These are phyloP conservation scores for Pammene aurita DNA, from an alignment of 2,888 invertebrate genomes.

Conservation along the genomic window DNA sequence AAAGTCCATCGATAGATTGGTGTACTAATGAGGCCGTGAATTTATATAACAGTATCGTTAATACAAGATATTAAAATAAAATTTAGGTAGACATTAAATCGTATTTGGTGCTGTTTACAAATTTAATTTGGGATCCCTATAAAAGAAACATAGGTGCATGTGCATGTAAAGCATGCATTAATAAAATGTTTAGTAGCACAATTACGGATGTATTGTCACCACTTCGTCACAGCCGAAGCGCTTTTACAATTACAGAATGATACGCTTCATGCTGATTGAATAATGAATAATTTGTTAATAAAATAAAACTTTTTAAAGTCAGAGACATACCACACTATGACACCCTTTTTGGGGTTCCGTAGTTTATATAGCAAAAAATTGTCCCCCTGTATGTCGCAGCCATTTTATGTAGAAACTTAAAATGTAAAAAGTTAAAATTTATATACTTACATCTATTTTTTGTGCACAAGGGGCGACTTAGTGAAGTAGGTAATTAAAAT, in stretches of 20 bases:
- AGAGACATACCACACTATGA: background rate
- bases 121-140: too few relatives aligned
- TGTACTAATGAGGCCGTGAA: too few relatives aligned
- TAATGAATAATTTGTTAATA: constrained; percentile 54
- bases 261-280: constrained; percentile 53
- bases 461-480: too few relatives aligned
- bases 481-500: too few relatives aligned
- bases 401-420: too few relatives aligned
- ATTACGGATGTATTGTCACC: constrained; percentile 62
- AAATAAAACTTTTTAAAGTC: constrained; percentile 56
- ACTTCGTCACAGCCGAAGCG: constrained; percentile 57
- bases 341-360: background rate
- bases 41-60: too few relatives aligned
- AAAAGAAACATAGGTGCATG: background rate
- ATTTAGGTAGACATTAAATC: background rate
- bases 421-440: too few relatives aligned
- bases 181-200: constrained; percentile 50
- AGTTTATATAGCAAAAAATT: too few relatives aligned
- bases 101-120: background rate
- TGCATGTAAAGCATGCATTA: constrained; percentile 34
- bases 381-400: too few relatives aligned
- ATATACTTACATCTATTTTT: too few relatives aligned
- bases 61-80: too few relatives aligned
- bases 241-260: constrained; percentile 52
- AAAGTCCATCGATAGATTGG: too few relatives aligned